A percentile compares a stretch with the other conserved stretches of the same genome.
These are phyloP conservation scores for Apamea anceps DNA, from an alignment of 2,888 invertebrate genomes.

Conservation along the genomic window DNA sequence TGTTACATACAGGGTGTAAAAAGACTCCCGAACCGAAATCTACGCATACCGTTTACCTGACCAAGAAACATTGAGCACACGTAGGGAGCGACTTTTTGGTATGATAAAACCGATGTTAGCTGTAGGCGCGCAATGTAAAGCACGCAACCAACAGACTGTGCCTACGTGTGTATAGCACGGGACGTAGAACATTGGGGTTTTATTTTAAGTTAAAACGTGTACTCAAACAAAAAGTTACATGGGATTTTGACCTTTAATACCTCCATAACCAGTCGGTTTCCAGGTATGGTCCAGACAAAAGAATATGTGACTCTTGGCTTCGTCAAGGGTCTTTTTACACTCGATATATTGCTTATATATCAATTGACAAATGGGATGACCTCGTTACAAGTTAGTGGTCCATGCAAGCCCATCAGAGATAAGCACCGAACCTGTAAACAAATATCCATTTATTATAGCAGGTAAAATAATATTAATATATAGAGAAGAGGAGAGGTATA, in stretches of 20 bases:
- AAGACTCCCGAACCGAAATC: constrained; percentile 9
- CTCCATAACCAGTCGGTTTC: neutral
- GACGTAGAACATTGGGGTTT: no score
- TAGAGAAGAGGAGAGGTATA: constrained; percentile 9
- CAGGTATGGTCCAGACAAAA: neutral
- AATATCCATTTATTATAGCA: constrained; percentile 70
- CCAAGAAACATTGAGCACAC: neutral
- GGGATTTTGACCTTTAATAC: neutral
- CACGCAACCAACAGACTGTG: neutral
- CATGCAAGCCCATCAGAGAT: constrained; percentile 88
- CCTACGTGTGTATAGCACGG: neutral
- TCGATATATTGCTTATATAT: constrained; percentile 57
- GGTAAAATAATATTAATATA: constrained; percentile 30
- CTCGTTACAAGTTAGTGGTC: constrained; percentile 77
- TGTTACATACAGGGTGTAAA: constrained; percentile 43
- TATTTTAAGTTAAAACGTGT: neutral
- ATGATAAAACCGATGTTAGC: no score
- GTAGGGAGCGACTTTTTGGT: neutral
- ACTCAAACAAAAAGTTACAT: neutral
- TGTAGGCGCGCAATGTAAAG: neutral
- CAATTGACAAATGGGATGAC: constrained; percentile 66
- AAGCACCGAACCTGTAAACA: constrained; percentile 89
- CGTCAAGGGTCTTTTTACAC: constrained; percentile 33
- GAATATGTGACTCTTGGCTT: neutral
- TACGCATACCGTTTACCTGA: neutral